Conservation (phyloP, 2,113 vertebrate species). For the Oreochromis niloticus region DNA sequence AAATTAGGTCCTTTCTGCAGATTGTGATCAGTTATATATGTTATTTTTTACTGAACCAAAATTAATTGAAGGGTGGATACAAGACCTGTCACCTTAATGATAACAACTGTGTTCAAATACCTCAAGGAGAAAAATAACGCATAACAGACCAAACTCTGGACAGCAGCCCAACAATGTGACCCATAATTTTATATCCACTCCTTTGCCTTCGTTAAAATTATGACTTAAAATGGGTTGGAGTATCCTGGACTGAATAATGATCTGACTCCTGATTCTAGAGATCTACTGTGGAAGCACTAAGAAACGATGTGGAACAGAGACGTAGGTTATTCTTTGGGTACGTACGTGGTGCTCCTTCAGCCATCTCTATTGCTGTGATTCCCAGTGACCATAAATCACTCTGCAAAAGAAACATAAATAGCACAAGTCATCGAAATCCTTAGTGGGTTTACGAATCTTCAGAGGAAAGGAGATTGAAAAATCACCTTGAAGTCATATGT, state of each 20-base stretch:
- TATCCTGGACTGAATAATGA: neutral
- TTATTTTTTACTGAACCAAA: neutral
- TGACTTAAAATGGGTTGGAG: neutral
- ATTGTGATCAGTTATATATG: neutral
- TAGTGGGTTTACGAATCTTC: no score
- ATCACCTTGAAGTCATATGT: constrained; percentile 86
- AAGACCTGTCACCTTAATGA: neutral
- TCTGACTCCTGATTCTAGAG: neutral
- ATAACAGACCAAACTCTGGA: neutral
- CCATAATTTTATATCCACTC: neutral
- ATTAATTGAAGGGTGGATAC: neutral
- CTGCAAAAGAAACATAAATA: constrained; percentile 46
- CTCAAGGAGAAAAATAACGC: neutral
- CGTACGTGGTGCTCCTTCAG: constrained; percentile 75
- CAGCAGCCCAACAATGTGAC: neutral
- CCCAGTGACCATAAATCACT: constrained; percentile 77
- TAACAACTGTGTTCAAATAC: neutral
- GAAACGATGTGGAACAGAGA: neutral
- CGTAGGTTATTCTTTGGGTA: constrained; percentile 8
- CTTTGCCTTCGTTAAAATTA: neutral
- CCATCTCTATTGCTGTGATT: constrained; percentile 76
- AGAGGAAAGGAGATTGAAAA: neutral
- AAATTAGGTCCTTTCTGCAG: neutral
- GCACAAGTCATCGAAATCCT: neutral
- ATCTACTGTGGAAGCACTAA: neutral